phyloP scores from a whole-genome alignment of 2,113 vertebrate species.

The Charadrius vociferus region DNA sequence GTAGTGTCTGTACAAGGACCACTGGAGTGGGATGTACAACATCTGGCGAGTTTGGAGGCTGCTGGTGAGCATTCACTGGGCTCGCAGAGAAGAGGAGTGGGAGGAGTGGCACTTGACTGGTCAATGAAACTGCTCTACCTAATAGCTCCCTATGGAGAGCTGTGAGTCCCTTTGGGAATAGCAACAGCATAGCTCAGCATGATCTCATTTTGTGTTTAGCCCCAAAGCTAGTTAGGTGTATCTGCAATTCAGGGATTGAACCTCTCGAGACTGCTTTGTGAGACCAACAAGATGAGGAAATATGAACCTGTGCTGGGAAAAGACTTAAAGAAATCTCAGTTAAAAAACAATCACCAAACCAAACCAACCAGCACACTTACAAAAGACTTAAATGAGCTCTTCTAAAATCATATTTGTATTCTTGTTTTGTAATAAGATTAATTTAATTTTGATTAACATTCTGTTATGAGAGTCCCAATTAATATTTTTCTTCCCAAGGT shows the following conservation, averaged over 20 bases:
- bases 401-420: background rate
- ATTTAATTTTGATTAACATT: background rate
- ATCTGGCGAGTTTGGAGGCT: background rate
- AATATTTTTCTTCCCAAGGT: background rate
- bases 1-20: background rate
- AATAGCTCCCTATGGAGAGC: background rate
- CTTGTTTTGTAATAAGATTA: background rate
- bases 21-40: background rate
- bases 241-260: background rate
- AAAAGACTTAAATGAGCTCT: background rate
- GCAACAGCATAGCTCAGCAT: background rate
- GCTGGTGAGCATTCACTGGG: background rate
- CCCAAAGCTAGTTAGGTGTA: background rate
- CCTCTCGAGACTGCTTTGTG: background rate
- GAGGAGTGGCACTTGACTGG: rapidly evolving
- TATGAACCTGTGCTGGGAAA: background rate
- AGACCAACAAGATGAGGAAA: background rate
- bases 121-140: background rate
- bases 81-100: background rate
- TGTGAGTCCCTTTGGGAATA: background rate
- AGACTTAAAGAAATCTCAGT: background rate
- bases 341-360: background rate
- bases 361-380: background rate
- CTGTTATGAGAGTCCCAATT: background rate
- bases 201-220: background rate